Evolutionary conservation across 2,113 vertebrate genomes (phyloP).

Genomic region (Callipepla squamata): DNA sequence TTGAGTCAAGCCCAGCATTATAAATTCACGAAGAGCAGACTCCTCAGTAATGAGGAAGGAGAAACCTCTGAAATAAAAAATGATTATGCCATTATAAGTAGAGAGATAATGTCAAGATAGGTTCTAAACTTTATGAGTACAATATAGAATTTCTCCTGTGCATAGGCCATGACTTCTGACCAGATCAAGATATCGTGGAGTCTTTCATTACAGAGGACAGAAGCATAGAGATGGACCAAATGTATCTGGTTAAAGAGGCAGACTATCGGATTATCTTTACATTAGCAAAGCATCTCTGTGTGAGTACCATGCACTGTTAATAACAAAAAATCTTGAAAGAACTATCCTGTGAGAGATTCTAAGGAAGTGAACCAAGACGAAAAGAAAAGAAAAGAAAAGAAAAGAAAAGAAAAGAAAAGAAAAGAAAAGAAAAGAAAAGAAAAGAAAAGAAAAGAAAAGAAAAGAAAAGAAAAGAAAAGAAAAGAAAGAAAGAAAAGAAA

Average conservation of each 20-base stretch:
- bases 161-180: not conserved
- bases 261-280: not conserved
- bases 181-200: not conserved
- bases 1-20: not conserved
- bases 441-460: too few species aligned
- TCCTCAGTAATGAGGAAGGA: not conserved
- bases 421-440: too few species aligned
- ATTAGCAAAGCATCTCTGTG: not conserved
- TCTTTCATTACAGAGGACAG: fast-evolving
- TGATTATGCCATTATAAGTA: fast-evolving
- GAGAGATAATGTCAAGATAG: not conserved
- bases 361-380: not conserved
- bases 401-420: too few species aligned
- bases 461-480: too few species aligned
- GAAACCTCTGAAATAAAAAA: not conserved
- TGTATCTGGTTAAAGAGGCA: not conserved
- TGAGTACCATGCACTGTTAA: not conserved
- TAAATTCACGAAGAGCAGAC: not conserved
- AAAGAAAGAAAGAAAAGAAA: too few species aligned
- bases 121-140: not conserved
- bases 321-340: not conserved
- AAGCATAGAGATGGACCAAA: not conserved
- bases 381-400: too few species aligned
- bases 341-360: not conserved
- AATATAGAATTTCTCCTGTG: not conserved